A percentile compares a stretch with the other conserved stretches of the same genome.
These are phyloP conservation scores for Pangasius krempfi DNA, from an alignment of 2,797 vertebrate species.

Conservation along the genomic window DNA sequence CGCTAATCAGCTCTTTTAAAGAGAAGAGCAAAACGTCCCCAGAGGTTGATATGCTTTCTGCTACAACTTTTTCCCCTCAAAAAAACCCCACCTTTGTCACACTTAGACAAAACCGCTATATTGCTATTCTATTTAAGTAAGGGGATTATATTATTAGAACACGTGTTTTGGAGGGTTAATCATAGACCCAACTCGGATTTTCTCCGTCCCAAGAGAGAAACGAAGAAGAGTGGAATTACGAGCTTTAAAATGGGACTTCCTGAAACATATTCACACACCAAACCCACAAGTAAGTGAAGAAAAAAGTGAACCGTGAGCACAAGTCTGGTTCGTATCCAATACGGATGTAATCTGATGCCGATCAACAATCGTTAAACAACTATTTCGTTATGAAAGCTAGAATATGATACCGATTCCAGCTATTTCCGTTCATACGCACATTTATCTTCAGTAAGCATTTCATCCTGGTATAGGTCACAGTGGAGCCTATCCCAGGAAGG, in stretches of 20 bases:
- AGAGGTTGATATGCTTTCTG: conserved; percentile 39
- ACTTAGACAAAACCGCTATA: conserved; percentile 43
- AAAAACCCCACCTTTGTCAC: conserved; percentile 29
- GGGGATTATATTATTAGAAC: conserved; percentile 59
- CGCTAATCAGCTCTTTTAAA: conserved; percentile 55
- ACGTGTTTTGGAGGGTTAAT: conserved; percentile 52
- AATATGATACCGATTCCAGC: neutral
- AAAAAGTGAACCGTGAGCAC: neutral
- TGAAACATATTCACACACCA: neutral
- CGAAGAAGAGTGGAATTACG: neutral
- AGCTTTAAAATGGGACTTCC: neutral
- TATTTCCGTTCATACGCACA: neutral
- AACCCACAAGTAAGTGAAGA: neutral
- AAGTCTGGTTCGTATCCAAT: neutral
- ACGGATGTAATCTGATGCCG: neutral
- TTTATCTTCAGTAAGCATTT: neutral
- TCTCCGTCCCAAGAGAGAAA: neutral
- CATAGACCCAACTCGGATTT: conserved; percentile 11
- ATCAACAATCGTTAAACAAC: neutral
- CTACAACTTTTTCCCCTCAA: conserved; percentile 25
- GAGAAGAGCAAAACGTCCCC: conserved; percentile 25
- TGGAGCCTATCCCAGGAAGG: neutral
- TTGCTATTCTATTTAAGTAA: conserved; percentile 52
- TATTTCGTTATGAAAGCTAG: neutral
- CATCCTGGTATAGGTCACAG: neutral